These are phyloP conservation scores for Temnothorax ravouxi DNA, from an alignment of 2,888 invertebrate genomes.

Conservation along the genomic window DNA sequence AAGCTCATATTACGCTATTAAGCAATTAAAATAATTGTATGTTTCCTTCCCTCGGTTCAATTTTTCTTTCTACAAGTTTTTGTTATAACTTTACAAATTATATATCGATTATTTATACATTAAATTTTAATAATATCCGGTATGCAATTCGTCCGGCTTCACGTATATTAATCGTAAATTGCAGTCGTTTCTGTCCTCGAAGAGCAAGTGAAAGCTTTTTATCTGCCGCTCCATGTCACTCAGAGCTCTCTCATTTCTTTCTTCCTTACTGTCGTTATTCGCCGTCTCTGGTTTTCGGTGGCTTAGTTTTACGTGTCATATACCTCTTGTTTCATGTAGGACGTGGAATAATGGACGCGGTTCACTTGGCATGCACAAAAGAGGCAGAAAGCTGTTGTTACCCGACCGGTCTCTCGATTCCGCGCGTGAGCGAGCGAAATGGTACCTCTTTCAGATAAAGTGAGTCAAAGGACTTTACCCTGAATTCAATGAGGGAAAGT, in stretches of 20 bases:
- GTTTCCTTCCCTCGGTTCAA: neutral
- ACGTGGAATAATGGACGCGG: neutral
- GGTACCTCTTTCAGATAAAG: slow-evolving; percentile 3
- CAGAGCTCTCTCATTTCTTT: slow-evolving; percentile 4
- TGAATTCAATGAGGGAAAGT: neutral
- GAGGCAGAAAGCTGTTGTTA: slow-evolving; percentile 15
- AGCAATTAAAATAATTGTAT: slow-evolving; percentile 1
- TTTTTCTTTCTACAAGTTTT: neutral
- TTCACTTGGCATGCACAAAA: slow-evolving; percentile 23
- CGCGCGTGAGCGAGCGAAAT: neutral
- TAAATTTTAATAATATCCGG: slow-evolving; percentile 9
- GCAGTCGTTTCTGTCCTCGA: neutral
- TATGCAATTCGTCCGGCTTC: neutral
- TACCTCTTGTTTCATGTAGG: slow-evolving; percentile 15
- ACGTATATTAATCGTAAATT: slow-evolving; percentile 6
- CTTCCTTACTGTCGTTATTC: slow-evolving; percentile 2
- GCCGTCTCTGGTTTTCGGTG: neutral
- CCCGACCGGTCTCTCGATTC: neutral
- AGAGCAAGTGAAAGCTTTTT: slow-evolving; percentile 2
- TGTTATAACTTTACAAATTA: neutral
- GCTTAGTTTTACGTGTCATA: slow-evolving; percentile 35
- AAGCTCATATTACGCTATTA: neutral
- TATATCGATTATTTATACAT: neutral
- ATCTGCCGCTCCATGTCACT: neutral
- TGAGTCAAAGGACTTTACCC: neutral